These are phyloP conservation scores for Psittacula cyanocephala DNA, from an alignment of 2,113 vertebrate genomes.

Conservation along the genomic window DNA sequence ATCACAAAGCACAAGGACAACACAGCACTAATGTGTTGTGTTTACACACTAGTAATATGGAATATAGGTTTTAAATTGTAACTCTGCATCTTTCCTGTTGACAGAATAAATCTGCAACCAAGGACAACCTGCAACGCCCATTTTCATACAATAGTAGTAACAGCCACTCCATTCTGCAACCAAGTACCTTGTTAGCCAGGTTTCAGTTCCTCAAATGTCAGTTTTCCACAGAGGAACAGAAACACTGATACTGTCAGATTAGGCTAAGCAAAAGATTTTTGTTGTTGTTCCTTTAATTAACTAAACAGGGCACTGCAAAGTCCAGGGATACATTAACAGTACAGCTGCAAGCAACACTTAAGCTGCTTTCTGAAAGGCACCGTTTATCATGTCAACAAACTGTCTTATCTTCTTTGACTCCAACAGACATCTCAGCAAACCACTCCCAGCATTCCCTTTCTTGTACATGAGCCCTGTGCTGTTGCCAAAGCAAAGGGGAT, in stretches of 20 bases:
- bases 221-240: neutral
- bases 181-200: neutral
- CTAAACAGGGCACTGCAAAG: neutral
- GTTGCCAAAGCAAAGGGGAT: neutral
- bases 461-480: neutral
- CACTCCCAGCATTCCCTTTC: neutral
- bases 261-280: neutral
- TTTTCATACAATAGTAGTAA: neutral
- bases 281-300: neutral
- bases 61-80: neutral
- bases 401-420: neutral
- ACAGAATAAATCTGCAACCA: neutral
- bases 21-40: neutral
- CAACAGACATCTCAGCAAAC: neutral
- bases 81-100: neutral
- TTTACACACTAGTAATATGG: neutral
- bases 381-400: constrained; percentile 10
- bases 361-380: neutral
- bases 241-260: neutral
- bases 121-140: neutral
- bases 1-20: neutral
- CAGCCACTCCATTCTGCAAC: neutral
- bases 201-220: neutral
- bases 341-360: neutral
- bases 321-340: neutral